phyloP scores from a whole-genome alignment of 2,888 invertebrate species.

The Ormyrus labotus region DNA sequence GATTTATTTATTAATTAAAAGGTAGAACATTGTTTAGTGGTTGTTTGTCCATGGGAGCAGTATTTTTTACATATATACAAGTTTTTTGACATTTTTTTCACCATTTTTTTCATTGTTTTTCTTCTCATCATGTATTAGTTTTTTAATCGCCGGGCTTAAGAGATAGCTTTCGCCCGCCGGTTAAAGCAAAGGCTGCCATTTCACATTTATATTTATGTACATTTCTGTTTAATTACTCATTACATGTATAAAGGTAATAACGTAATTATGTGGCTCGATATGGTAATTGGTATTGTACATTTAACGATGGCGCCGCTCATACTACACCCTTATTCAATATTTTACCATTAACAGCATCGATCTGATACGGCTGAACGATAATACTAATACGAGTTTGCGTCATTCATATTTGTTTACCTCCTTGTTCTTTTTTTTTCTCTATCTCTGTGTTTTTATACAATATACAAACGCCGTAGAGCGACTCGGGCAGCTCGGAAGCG shows the following conservation, averaged over 20 bases:
- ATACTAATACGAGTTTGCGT: slow-evolving; percentile 30
- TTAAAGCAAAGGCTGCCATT: slow-evolving; percentile 38
- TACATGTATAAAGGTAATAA: slow-evolving; percentile 54
- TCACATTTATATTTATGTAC: slow-evolving; percentile 32
- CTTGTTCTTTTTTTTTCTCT: background rate
- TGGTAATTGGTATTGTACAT: slow-evolving; percentile 58
- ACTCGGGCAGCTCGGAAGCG: slow-evolving; percentile 22
- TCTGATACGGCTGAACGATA: slow-evolving; percentile 32
- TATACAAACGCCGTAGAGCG: background rate
- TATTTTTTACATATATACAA: slow-evolving; percentile 29
- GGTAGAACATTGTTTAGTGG: slow-evolving; percentile 58
- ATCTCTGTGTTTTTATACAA: slow-evolving; percentile 32
- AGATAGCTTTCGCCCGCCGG: background rate
- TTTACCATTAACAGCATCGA: slow-evolving; percentile 49
- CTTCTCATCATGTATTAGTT: slow-evolving; percentile 13
- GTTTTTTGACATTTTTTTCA: background rate
- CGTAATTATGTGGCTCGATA: slow-evolving; percentile 57
- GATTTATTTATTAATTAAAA: slow-evolving; percentile 34
- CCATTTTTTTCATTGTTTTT: slow-evolving; percentile 28
- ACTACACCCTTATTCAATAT: slow-evolving; percentile 25
- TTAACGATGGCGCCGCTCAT: slow-evolving; percentile 42
- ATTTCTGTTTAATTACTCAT: slow-evolving; percentile 46
- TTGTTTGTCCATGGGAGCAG: slow-evolving; percentile 54
- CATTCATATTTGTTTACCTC: slow-evolving; percentile 39
- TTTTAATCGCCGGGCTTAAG: slow-evolving; percentile 4